Percentiles rank a stretch among this genome's conserved stretches.
phyloP scores from a whole-genome alignment of 2,888 invertebrate species.

The Ochropacha duplaris region DNA sequence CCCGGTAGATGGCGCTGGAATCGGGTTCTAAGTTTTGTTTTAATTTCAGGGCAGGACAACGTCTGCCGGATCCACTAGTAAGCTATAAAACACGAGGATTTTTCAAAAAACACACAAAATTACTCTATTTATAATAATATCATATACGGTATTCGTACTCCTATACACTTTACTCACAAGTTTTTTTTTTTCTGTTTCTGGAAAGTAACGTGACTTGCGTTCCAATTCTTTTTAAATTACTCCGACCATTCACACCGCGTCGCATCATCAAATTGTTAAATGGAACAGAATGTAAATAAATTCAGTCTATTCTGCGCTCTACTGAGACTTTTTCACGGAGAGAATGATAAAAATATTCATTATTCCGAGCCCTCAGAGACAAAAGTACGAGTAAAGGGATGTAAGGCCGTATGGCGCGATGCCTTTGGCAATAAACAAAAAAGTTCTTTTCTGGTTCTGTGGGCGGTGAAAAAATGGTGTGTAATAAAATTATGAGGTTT shows the following conservation, averaged over 20 bases:
- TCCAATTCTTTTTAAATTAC: slow-evolving; percentile 23
- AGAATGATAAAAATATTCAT: slow-evolving; percentile 25
- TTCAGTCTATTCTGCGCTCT: slow-evolving; percentile 22
- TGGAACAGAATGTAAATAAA: slow-evolving; percentile 43
- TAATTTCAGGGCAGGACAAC: too few relatives aligned
- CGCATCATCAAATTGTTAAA: slow-evolving; percentile 35
- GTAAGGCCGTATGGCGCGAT: slow-evolving; percentile 7
- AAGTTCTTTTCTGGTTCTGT: slow-evolving; percentile 4
- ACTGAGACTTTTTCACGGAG: slow-evolving; percentile 13
- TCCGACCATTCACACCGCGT: slow-evolving; percentile 23
- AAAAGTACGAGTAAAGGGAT: slow-evolving; percentile 8
- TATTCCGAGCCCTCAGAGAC: slow-evolving; percentile 13
- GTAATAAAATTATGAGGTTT: slow-evolving; percentile 4
- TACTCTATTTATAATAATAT: neutral
- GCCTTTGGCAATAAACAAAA: slow-evolving; percentile 7
- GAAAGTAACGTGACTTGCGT: slow-evolving; percentile 32
- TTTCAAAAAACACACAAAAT: neutral
- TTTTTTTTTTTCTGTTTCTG: neutral
- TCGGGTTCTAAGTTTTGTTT: too few relatives aligned
- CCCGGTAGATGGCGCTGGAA: too few relatives aligned
- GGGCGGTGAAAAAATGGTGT: neutral
- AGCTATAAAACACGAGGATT: neutral
- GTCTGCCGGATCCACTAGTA: too few relatives aligned
- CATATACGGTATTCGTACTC: neutral
- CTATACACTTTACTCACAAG: neutral